Evolutionary conservation across 2,113 vertebrate genomes (phyloP).

Genomic region (Cairina moschata): DNA sequence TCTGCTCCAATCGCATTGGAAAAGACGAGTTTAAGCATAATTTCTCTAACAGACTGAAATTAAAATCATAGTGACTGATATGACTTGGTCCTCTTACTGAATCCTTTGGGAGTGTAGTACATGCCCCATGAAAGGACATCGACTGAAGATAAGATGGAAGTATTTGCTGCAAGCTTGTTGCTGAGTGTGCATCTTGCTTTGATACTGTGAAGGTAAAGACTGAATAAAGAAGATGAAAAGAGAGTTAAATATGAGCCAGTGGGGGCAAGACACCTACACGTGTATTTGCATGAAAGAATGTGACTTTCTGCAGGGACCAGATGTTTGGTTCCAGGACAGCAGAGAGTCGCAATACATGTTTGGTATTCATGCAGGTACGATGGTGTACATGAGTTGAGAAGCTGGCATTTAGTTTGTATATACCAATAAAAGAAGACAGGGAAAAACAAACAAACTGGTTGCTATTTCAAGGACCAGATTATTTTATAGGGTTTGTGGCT

Average conservation of each 20-base stretch:
- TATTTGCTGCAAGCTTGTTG: conserved; percentile 27
- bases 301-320: background rate
- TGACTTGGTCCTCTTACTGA: background rate
- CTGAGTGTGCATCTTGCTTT: conserved; percentile 2
- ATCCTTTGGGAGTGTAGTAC: background rate
- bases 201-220: background rate
- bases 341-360: background rate
- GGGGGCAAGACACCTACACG: background rate
- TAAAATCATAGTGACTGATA: background rate
- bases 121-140: background rate
- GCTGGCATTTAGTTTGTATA: background rate
- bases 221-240: conserved; percentile 34
- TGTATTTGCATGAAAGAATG: background rate
- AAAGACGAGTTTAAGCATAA: background rate
- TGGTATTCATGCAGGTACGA: background rate
- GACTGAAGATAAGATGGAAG: background rate
- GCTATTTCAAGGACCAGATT: conserved; percentile 22
- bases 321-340: conserved; percentile 4
- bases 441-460: background rate
- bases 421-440: background rate
- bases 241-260: conserved; percentile 33
- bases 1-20: background rate
- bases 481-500: background rate
- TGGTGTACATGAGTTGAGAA: background rate
- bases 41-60: background rate